Evolutionary conservation across 2,797 vertebrate species (phyloP), one percentile per base, ranked within the genome.

Genomic region (Myripristis murdjan): DNA sequence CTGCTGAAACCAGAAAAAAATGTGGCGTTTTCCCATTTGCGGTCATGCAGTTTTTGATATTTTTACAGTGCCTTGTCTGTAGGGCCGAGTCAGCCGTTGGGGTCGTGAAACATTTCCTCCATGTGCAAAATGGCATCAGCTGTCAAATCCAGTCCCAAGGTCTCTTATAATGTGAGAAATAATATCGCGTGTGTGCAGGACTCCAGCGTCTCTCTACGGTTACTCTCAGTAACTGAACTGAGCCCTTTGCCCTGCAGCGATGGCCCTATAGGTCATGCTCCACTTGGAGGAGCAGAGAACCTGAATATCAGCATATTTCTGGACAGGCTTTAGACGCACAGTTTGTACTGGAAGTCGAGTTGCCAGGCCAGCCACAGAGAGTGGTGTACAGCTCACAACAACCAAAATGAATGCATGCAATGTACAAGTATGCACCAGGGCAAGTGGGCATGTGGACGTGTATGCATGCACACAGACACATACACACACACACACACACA

Each of bases 231-330:
- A 82, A 75, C 55, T 81, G 24, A 84, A 47, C 66, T 28, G 69
- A 67, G 71, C 68, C 16, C 37, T 1, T 15, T 75, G 77, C 71
- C 84, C 77, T 75, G 77, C 75, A 82, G 86, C 66, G 62, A 53
- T 1, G 43, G 76, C 74, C 83, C 78, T 51, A 76, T 70, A 78
- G 90, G 90, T 88, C 85, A 82, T 12, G 54, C 65, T 63, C 55
- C 59, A 28, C 71, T 70, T 75, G 52, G 48, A 20, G 83, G 59
- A 33, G 28, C 59, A 73, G 43, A 74, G 77, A 93, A 92, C 91
- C 83, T 84, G 91, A 90, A 90, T 73, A 75, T 88, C 90, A 73
- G 85, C 91, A 93, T 93, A 88, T 81, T 92, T 92, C 69, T 75
- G 82, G 74, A 77, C 65, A 71, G 71, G 73, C 76, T 73, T 31